Evolutionary conservation across 2,113 vertebrate species (phyloP).

Genomic region (Indicator maculatus): DNA sequence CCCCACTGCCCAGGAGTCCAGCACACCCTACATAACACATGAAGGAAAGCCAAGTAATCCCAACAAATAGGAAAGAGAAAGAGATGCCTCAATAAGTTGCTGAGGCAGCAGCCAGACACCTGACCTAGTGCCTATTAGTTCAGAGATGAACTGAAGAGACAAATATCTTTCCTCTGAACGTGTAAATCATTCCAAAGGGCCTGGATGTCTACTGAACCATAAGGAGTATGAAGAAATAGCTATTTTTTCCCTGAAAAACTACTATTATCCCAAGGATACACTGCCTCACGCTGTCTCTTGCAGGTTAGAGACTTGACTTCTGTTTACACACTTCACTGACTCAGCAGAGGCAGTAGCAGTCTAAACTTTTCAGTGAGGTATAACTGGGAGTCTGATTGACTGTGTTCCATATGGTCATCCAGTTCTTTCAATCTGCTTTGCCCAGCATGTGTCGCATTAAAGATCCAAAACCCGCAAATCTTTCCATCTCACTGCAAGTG

Average conservation of each 20-base stretch:
- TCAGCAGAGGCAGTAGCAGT: not conserved
- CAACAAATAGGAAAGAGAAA: not conserved
- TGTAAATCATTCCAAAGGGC: not conserved
- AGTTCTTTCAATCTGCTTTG: conserved; percentile 34
- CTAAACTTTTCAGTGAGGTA: conserved; percentile 18
- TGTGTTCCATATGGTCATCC: not conserved
- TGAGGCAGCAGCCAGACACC: not conserved
- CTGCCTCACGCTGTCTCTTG: not conserved
- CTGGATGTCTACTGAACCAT: not conserved
- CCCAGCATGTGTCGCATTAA: not conserved
- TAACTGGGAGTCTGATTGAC: not conserved
- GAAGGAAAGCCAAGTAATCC: not conserved
- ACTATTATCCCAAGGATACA: not conserved
- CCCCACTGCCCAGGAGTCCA: not conserved
- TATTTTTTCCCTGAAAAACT: not conserved
- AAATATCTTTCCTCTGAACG: not conserved
- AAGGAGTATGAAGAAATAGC: not conserved
- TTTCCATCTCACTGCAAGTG: not conserved
- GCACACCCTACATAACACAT: not conserved
- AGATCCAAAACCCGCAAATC: not conserved
- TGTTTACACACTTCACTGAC: not conserved
- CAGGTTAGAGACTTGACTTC: not conserved
- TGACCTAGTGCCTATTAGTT: not conserved
- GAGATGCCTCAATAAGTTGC: not conserved
- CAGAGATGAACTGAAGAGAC: not conserved